A percentile compares a stretch with the other conserved stretches of the same genome.
Conservation (phyloP, 2,888 invertebrate genomes). For the Abrostola triplasia region DNA sequence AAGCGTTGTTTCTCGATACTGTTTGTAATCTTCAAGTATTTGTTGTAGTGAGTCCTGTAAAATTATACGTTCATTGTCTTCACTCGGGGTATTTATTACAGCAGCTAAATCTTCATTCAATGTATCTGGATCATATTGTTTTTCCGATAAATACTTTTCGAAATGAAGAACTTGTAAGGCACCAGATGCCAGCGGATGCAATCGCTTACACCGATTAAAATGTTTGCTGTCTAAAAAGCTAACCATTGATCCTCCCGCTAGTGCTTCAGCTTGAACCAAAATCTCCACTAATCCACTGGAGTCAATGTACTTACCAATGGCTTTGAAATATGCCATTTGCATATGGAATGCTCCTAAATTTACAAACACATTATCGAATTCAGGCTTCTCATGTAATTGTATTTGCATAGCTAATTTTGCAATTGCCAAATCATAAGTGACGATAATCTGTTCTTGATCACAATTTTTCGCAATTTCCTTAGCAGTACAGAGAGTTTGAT, state of each 20-base stretch:
- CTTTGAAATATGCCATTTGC: not conserved
- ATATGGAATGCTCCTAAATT: conserved; percentile 1
- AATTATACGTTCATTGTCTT: no score
- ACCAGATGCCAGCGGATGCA: not conserved
- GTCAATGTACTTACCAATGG: not conserved
- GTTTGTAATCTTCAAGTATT: no score
- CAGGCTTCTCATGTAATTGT: not conserved
- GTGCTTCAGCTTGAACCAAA: not conserved
- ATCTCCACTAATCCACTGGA: not conserved
- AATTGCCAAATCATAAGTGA: conserved; percentile 14
- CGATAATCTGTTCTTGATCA: not conserved
- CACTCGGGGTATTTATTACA: no score
- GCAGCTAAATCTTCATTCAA: no score
- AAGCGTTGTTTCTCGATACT: no score
- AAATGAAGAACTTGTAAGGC: not conserved
- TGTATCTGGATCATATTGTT: no score
- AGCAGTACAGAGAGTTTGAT: not conserved
- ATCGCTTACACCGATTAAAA: not conserved
- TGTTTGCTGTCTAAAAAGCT: not conserved
- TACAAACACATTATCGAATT: not conserved
- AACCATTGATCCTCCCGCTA: not conserved
- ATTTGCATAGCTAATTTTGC: conserved; percentile 3
- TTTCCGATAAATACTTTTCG: no score
- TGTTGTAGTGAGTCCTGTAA: no score
- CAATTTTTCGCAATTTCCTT: conserved; percentile 8